Evolutionary conservation across 2,888 invertebrate genomes (phyloP).

Genomic region (Drosophila nr. perissopoda): DNA sequence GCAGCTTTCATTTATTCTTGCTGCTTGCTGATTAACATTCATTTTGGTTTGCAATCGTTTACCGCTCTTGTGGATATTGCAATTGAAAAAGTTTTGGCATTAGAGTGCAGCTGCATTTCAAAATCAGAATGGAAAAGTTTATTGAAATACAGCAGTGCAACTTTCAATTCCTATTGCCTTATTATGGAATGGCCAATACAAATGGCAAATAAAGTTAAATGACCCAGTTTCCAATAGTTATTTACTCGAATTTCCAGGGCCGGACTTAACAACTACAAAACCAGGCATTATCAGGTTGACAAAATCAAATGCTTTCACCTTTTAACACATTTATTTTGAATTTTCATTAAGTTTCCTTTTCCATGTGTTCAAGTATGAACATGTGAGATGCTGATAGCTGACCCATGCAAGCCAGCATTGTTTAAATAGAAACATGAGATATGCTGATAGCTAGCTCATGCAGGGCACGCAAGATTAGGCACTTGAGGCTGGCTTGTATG

Average conservation of each 20-base stretch:
- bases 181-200: conserved; percentile 32
- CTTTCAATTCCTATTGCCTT: conserved; percentile 54
- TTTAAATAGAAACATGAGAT: no score
- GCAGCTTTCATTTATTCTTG: conserved; percentile 23
- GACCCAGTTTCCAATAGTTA: conserved; percentile 57
- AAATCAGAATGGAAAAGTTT: conserved; percentile 55
- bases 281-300: background rate
- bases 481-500: no score
- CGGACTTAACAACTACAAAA: background rate
- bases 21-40: conserved; percentile 42
- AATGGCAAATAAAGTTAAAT: conserved; percentile 58
- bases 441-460: no score
- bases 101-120: conserved; percentile 38
- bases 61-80: conserved; percentile 41
- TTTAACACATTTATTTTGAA: background rate
- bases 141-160: conserved; percentile 46
- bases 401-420: no score
- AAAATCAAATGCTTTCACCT: background rate
- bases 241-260: conserved; percentile 20
- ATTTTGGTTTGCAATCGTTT: conserved; percentile 20
- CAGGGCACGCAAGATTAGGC: no score
- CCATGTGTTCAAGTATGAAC: no score
- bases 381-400: no score
- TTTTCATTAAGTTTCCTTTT: background rate
- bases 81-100: conserved; percentile 64